phyloP scores from a whole-genome alignment of 2,113 vertebrate genomes.

The Bos taurus region DNA sequence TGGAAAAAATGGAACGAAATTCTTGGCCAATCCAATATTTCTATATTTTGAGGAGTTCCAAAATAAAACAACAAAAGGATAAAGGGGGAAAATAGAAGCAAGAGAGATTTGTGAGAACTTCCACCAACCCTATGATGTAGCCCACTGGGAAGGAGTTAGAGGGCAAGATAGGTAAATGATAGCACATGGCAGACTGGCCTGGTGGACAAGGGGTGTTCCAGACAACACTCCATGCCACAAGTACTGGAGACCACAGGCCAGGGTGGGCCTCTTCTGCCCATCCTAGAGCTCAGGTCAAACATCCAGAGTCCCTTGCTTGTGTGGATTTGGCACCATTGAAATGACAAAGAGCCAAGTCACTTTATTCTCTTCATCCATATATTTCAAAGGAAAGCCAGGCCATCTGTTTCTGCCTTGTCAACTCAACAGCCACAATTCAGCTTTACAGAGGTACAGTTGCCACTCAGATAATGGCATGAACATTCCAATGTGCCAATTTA shows the following conservation, averaged over 20 bases:
- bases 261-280: not conserved
- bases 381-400: not conserved
- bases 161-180: not conserved
- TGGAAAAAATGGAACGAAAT: not conserved
- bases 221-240: not conserved
- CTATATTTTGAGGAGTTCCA: not conserved
- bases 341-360: not conserved
- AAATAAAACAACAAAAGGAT: not conserved
- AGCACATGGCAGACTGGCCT: not conserved
- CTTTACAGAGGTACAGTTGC: not conserved
- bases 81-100: not conserved
- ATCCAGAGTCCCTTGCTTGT: not conserved
- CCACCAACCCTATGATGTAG: not conserved
- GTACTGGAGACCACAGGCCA: not conserved
- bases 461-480: not conserved
- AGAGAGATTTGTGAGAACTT: not conserved
- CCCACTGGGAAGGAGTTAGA: not conserved
- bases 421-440: not conserved
- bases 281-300: not conserved
- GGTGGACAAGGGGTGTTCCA: not conserved
- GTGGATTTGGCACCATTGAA: not conserved
- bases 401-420: not conserved
- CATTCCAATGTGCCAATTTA: not conserved
- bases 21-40: not conserved
- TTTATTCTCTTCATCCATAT: not conserved